Conservation (phyloP, 1,140 invertebrate species). For the Macrobrachium nipponense region DNA sequence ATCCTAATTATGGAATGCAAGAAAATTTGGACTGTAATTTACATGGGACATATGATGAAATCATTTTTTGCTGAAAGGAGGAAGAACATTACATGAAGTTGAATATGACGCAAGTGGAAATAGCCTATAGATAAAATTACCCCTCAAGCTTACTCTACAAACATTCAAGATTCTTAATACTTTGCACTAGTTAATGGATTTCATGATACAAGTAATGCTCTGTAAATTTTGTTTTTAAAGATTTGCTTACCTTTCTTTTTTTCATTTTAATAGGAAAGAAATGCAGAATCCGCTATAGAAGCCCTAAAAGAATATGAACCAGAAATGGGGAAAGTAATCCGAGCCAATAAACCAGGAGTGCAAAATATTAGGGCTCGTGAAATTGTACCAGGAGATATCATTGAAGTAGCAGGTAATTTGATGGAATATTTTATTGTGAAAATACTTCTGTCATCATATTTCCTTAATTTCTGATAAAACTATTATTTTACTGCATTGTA, state of each 20-base stretch:
- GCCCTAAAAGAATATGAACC: constrained; percentile 99
- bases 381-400: constrained; percentile 98
- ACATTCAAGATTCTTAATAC: too few species aligned
- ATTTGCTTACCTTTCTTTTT: not conserved
- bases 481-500: not conserved
- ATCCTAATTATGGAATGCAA: too few species aligned
- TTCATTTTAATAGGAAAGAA: constrained; percentile 83
- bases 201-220: too few species aligned
- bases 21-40: too few species aligned
- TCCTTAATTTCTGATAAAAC: not conserved
- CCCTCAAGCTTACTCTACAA: too few species aligned
- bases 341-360: constrained; percentile 93
- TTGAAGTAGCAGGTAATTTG: constrained; percentile 84
- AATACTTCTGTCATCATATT: not conserved
- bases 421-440: not conserved
- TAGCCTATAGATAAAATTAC: too few species aligned
- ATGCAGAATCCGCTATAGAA: constrained; percentile 99
- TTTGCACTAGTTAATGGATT: too few species aligned
- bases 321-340: constrained; percentile 99
- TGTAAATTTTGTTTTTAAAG: not conserved
- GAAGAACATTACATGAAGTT: too few species aligned
- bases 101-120: too few species aligned
- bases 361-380: constrained; percentile 97
- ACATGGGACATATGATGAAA: too few species aligned
- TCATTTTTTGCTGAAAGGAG: too few species aligned